Percentiles rank a stretch among this genome's conserved stretches.
Conservation (phyloP, 1,140 invertebrate species). For the Zaprionus capensis region DNA sequence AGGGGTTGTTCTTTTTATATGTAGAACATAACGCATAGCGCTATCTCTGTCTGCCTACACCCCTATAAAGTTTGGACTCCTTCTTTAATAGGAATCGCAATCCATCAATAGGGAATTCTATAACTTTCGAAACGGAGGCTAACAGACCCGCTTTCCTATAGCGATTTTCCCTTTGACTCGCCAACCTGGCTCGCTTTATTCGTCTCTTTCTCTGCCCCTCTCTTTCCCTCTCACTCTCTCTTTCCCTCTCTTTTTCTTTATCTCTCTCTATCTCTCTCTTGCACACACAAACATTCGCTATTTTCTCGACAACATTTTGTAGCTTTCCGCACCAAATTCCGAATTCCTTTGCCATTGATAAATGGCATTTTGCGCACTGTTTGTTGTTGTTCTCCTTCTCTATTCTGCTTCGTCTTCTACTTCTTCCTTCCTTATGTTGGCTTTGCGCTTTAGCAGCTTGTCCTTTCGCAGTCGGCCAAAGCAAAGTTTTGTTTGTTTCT, state of each 20-base stretch:
- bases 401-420: constrained; percentile 36
- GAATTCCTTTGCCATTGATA: constrained; percentile 78
- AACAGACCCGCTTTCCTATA: neutral
- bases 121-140: neutral
- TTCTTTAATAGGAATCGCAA: neutral
- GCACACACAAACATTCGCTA: neutral
- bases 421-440: constrained; percentile 33
- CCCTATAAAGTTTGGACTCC: neutral
- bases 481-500: constrained; percentile 73
- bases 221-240: neutral
- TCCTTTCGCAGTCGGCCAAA: constrained; percentile 66
- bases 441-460: constrained; percentile 56
- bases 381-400: constrained; percentile 66
- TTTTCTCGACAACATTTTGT: constrained; percentile 51
- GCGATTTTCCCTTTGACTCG: constrained; percentile 8
- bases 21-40: neutral
- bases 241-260: neutral
- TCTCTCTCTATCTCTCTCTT: neutral
- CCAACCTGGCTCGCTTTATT: too few relatives aligned
- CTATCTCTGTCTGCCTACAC: neutral
- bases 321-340: constrained; percentile 63
- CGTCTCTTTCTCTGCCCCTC: too few relatives aligned
- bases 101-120: neutral
- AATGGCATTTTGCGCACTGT: constrained; percentile 67
- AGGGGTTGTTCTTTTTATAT: constrained; percentile 4